phyloP scores from a whole-genome alignment of 2,113 vertebrate genomes.

The Anolis sagrei region DNA sequence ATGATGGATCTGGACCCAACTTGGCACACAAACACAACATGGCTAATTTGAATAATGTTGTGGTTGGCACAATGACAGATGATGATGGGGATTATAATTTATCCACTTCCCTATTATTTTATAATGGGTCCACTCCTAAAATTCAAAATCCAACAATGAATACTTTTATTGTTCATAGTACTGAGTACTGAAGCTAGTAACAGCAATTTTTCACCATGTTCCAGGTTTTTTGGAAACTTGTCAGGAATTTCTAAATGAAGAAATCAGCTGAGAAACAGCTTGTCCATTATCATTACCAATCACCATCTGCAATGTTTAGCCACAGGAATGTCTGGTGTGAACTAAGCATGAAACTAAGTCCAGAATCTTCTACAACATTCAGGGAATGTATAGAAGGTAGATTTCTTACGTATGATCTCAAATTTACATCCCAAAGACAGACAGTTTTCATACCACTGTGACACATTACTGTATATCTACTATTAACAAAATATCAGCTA shows the following conservation, averaged over 20 bases:
- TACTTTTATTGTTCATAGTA: no score
- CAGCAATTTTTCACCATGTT: background rate
- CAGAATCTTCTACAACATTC: background rate
- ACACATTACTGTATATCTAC: background rate
- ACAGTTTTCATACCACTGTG: background rate
- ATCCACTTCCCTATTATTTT: no score
- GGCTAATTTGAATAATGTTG: no score
- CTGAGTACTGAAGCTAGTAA: no score
- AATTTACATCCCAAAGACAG: background rate
- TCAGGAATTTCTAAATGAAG: background rate
- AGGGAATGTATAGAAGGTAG: background rate
- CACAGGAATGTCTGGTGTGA: constrained; percentile 1
- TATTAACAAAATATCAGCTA: background rate
- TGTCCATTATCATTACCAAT: background rate
- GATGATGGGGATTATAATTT: no score
- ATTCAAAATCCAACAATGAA: no score
- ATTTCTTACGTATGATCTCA: background rate
- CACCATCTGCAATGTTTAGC: background rate
- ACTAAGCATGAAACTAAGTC: background rate
- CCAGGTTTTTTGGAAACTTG: background rate
- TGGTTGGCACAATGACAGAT: no score
- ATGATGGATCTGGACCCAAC: no score
- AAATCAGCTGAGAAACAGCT: background rate
- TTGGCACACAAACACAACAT: no score
- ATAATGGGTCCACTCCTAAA: no score